These are phyloP conservation scores for Ischnura elegans DNA, from an alignment of 2,888 invertebrate species.

Conservation along the genomic window DNA sequence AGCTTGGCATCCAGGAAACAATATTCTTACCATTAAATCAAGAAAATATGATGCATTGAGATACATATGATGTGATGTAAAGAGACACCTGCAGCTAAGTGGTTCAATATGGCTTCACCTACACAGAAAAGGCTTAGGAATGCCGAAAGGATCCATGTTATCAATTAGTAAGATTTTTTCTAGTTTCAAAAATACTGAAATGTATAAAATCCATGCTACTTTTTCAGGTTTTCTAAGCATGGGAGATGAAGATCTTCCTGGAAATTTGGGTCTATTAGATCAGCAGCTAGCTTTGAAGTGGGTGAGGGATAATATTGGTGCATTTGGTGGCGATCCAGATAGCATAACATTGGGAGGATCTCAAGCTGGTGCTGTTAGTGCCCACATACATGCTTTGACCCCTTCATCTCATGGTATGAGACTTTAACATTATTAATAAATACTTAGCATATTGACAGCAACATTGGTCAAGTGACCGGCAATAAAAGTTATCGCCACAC, in stretches of 20 bases:
- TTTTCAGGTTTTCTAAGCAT: slow-evolving; percentile 61
- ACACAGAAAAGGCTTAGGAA: too few relatives aligned
- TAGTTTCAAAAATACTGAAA: too few relatives aligned
- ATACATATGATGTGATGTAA: too few relatives aligned
- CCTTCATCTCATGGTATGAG: slow-evolving; percentile 62
- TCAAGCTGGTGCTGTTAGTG: slow-evolving; percentile 66
- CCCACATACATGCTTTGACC: slow-evolving; percentile 65
- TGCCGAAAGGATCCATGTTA: too few relatives aligned
- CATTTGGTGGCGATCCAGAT: slow-evolving; percentile 67
- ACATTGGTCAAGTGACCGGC: too few relatives aligned
- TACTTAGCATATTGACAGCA: not conserved
- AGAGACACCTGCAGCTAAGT: too few relatives aligned
- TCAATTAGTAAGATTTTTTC: too few relatives aligned
- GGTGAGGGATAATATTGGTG: slow-evolving; percentile 62
- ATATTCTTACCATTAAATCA: too few relatives aligned
- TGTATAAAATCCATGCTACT: not conserved
- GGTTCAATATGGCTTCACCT: too few relatives aligned
- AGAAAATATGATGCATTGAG: too few relatives aligned
- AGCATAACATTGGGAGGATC: slow-evolving; percentile 56
- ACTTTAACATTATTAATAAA: not conserved
- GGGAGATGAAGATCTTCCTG: slow-evolving; percentile 29
- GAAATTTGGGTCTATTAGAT: slow-evolving; percentile 61
- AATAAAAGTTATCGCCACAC: too few relatives aligned
- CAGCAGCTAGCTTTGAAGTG: slow-evolving; percentile 65
- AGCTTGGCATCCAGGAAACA: too few relatives aligned